Evolutionary conservation across 2,113 vertebrate genomes (phyloP).

Genomic region (Pavo muticus): DNA sequence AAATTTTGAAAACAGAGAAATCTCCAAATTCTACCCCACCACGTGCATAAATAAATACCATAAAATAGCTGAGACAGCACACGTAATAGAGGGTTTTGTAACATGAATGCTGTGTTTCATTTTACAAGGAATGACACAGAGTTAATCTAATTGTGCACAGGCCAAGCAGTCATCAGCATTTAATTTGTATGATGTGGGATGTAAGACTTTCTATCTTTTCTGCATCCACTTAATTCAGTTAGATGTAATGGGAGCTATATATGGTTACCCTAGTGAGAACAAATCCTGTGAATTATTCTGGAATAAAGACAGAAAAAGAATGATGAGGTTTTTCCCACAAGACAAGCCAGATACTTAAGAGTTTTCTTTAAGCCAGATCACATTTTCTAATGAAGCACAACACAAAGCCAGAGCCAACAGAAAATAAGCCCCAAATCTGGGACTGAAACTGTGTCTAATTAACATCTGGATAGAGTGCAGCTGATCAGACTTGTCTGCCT

Average conservation of each 20-base stretch:
- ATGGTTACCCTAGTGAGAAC: background rate
- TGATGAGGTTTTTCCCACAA: background rate
- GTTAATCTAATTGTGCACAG: background rate
- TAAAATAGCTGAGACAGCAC: background rate
- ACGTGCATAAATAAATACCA: background rate
- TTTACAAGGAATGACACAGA: background rate
- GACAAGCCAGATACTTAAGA: background rate
- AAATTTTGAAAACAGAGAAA: background rate
- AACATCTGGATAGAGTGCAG: background rate
- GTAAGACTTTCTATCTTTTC: background rate
- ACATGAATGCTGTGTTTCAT: background rate
- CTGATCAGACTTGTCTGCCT: background rate
- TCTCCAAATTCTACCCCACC: background rate
- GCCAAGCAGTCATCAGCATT: background rate
- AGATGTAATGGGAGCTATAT: background rate
- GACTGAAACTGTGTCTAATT: background rate
- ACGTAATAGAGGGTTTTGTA: accelerated
- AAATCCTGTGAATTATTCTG: background rate
- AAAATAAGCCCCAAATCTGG: background rate
- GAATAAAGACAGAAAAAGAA: background rate
- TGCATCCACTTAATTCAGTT: background rate
- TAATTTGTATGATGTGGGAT: background rate
- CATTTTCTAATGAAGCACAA: background rate
- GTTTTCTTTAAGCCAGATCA: conserved; percentile 1
- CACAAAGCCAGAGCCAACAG: background rate